These are phyloP conservation scores for Falco punctatus DNA, from an alignment of 2,113 vertebrate genomes.

Conservation along the genomic window DNA sequence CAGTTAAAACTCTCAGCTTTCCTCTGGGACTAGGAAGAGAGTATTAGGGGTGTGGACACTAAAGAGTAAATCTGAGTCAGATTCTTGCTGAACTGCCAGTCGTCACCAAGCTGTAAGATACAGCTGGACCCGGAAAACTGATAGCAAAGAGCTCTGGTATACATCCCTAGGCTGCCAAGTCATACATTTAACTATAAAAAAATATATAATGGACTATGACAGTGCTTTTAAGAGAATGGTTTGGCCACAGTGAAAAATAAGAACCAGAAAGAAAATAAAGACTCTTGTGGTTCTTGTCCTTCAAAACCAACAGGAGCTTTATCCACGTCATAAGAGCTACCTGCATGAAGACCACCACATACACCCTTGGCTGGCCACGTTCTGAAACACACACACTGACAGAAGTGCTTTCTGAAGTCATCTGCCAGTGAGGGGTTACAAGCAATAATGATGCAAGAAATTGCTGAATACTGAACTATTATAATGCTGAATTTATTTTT, in stretches of 20 bases:
- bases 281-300: neutral
- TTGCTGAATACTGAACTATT: neutral
- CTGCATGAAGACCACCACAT: neutral
- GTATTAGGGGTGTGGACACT: neutral
- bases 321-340: neutral
- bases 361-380: neutral
- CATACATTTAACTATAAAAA: neutral
- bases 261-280: neutral
- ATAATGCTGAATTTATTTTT: neutral
- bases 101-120: neutral
- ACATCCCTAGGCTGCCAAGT: neutral
- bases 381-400: neutral
- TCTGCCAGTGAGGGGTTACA: neutral
- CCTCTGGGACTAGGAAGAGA: neutral
- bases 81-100: neutral
- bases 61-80: neutral
- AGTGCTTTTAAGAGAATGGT: constrained; percentile 34
- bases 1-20: neutral
- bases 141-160: neutral
- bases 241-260: neutral
- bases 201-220: neutral
- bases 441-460: neutral
- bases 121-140: neutral
- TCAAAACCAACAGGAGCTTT: neutral
- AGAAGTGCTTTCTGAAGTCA: neutral